Conservation (phyloP, 2,113 vertebrate species). For the Echinops telfairi region DNA sequence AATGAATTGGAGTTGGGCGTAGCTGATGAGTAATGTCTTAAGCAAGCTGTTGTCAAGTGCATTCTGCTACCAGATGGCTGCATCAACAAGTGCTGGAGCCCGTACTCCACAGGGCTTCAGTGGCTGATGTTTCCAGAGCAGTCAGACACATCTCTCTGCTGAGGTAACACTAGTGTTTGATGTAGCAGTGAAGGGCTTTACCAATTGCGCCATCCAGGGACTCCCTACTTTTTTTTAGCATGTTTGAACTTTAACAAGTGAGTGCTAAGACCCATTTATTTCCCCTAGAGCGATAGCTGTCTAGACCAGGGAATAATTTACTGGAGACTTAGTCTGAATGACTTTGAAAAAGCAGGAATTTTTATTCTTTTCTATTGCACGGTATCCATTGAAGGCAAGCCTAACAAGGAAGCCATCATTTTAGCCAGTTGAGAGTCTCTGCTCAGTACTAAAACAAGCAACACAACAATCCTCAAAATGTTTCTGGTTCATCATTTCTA, state of each 20-base stretch:
- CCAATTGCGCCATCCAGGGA: neutral
- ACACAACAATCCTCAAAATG: neutral
- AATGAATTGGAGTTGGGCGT: neutral
- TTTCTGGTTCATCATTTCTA: neutral
- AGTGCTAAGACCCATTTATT: neutral
- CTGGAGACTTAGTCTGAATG: neutral
- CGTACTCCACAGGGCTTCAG: neutral
- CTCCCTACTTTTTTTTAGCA: neutral
- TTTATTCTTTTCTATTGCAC: neutral
- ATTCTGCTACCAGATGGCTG: neutral
- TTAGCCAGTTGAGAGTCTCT: neutral
- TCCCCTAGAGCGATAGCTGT: neutral
- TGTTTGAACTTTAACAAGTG: slow-evolving; percentile 14
- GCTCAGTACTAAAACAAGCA: slow-evolving; percentile 12
- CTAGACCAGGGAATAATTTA: neutral
- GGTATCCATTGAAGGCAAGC: neutral
- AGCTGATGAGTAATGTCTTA: neutral
- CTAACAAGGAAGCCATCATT: neutral
- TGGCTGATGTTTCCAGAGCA: neutral
- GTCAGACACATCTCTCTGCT: neutral
- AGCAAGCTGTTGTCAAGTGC: neutral
- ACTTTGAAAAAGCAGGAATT: neutral
- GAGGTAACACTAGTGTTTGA: neutral
- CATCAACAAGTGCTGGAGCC: too few relatives aligned
- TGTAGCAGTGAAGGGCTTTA: neutral